Evolutionary conservation across 2,797 vertebrate species (phyloP).

Genomic region (Distichodus sexfasciatus): DNA sequence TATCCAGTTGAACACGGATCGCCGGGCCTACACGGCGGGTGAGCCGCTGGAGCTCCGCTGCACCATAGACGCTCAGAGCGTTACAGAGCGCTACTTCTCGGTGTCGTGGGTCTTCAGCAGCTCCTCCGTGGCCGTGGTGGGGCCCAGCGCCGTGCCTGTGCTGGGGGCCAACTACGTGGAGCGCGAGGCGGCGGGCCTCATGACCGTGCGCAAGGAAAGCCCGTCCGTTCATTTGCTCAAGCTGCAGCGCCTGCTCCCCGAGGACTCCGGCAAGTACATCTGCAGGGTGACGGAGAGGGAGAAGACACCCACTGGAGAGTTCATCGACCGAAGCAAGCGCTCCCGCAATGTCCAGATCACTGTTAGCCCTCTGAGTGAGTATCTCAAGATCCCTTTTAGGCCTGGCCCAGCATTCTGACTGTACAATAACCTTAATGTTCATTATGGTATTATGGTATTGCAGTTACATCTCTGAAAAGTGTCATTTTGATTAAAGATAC

Average conservation of each 20-base stretch:
- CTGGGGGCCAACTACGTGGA: slow-evolving; percentile 86
- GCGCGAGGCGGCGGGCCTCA: slow-evolving; percentile 84
- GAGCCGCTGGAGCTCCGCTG: slow-evolving; percentile 92
- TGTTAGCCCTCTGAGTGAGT: slow-evolving; percentile 90
- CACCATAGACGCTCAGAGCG: slow-evolving; percentile 90
- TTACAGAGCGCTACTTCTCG: slow-evolving; percentile 92
- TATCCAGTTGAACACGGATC: slow-evolving; percentile 91
- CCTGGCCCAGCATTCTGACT: no score
- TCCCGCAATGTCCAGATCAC: slow-evolving; percentile 94
- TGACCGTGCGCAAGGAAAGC: slow-evolving; percentile 89
- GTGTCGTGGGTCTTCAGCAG: slow-evolving; percentile 99
- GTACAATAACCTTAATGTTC: no score
- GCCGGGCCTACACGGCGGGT: slow-evolving; percentile 87
- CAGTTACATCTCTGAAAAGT: no score
- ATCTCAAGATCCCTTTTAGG: no score
- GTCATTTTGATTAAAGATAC: no score
- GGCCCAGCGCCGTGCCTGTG: slow-evolving; percentile 86
- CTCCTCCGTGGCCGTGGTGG: slow-evolving; percentile 91
- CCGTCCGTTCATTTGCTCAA: slow-evolving; percentile 85
- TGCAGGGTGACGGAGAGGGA: slow-evolving; percentile 93
- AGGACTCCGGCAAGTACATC: slow-evolving; percentile 94
- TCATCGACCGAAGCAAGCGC: slow-evolving; percentile 93
- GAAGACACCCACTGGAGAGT: slow-evolving; percentile 88
- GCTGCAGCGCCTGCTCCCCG: slow-evolving; percentile 84
- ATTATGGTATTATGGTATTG: no score